Conservation (phyloP, 2,113 vertebrate genomes). For the Balaeniceps rex region DNA sequence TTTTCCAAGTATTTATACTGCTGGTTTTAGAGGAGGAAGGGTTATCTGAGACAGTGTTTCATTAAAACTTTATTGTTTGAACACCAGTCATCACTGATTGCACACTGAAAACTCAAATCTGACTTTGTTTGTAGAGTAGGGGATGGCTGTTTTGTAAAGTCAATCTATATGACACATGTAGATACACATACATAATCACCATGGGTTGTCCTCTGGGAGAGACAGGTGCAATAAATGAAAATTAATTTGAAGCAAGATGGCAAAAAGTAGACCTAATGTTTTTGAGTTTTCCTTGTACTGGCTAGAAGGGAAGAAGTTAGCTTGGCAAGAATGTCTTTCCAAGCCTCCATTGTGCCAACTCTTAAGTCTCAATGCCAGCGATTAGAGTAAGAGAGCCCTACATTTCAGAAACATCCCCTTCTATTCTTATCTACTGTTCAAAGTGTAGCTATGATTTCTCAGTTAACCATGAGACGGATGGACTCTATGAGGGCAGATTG, state of each 20-base stretch:
- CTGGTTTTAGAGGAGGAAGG: background rate
- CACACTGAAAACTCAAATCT: background rate
- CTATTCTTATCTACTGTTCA: background rate
- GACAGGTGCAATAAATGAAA: background rate
- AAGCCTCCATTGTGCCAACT: background rate
- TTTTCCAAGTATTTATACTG: background rate
- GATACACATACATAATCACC: background rate
- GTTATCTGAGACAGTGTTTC: background rate
- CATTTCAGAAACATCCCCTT: background rate
- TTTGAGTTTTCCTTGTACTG: background rate
- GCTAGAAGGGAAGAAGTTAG: background rate
- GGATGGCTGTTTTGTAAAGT: background rate
- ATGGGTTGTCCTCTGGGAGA: background rate
- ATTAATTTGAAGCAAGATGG: background rate
- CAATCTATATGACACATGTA: background rate
- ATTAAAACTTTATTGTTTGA: background rate
- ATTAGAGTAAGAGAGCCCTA: background rate
- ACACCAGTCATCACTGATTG: background rate
- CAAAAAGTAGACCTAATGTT: background rate
- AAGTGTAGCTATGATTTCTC: background rate
- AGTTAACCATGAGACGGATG: background rate
- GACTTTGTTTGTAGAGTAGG: background rate
- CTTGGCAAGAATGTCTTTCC: background rate
- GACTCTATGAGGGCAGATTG: background rate
- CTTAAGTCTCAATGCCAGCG: background rate